Evolutionary conservation across 2,113 vertebrate genomes (phyloP).

Genomic region (Notechis scutatus): DNA sequence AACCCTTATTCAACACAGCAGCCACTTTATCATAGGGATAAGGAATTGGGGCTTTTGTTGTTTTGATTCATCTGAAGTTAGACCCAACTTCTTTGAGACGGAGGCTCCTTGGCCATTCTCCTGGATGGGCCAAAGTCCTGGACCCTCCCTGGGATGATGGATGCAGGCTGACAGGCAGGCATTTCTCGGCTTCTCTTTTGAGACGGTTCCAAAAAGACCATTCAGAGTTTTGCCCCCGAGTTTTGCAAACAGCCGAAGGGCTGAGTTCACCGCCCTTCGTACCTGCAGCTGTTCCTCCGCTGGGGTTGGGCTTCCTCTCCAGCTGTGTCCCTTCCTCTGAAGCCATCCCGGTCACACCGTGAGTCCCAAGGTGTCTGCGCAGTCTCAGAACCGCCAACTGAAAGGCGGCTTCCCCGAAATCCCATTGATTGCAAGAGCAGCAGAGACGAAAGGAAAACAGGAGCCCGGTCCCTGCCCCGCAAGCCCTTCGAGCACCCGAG

Average conservation of each 20-base stretch:
- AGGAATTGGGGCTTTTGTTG: neutral
- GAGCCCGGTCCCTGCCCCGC: fast-evolving
- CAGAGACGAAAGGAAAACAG: neutral
- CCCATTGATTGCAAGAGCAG: fast-evolving
- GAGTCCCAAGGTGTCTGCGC: neutral
- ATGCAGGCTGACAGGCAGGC: neutral
- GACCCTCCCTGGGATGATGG: no score
- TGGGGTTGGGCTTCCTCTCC: neutral
- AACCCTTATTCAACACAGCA: neutral
- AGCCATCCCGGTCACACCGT: neutral
- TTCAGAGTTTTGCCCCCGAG: neutral
- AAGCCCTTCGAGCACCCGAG: neutral
- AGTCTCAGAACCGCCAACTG: fast-evolving
- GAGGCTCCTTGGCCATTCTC: neutral
- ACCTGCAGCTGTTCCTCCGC: neutral
- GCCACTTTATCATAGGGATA: neutral
- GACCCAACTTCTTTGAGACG: neutral
- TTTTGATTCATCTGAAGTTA: neutral
- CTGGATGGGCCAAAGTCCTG: neutral
- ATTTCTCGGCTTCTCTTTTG: neutral
- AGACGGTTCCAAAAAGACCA: neutral
- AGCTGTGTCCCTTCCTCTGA: no score
- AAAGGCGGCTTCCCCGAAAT: neutral
- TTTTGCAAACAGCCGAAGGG: neutral
- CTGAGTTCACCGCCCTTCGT: no score